phyloP scores from a whole-genome alignment of 2,797 vertebrate genomes.

The Myotis pilosus region DNA sequence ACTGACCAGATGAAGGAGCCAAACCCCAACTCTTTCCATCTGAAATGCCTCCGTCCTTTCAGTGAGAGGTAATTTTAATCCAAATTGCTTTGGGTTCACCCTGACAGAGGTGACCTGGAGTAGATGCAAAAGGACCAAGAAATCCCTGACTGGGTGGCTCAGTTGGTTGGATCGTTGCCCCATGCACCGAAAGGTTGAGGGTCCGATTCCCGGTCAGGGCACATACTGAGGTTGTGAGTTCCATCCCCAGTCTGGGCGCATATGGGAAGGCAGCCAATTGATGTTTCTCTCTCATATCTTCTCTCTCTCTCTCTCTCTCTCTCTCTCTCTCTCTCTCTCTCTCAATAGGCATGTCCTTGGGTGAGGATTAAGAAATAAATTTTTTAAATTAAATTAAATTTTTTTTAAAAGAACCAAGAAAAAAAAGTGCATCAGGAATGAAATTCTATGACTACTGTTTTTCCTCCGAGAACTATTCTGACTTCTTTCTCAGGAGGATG shows the following conservation, averaged over 20 bases:
- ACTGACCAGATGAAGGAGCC: not conserved
- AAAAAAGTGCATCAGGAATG: not conserved
- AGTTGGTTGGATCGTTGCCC: not conserved
- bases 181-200: not conserved
- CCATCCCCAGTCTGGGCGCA: not conserved
- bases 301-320: too few relatives aligned
- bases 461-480: not conserved
- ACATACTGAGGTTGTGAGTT: not conserved
- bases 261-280: not conserved
- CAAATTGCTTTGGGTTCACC: not conserved
- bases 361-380: not conserved
- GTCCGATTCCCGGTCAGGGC: not conserved
- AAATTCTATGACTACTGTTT: not conserved
- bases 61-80: not conserved
- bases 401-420: not conserved
- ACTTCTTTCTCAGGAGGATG: slow-evolving; percentile 26
- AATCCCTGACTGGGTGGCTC: not conserved
- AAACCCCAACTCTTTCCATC: not conserved
- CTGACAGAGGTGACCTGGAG: not conserved
- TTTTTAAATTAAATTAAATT: not conserved
- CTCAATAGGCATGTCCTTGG: not conserved
- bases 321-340: not conserved
- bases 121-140: not conserved
- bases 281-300: not conserved
- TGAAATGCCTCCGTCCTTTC: not conserved